Percentiles rank a stretch among this genome's conserved stretches.
phyloP scores from a whole-genome alignment of 2,113 vertebrate genomes.

The Vulpes ferrilata region DNA sequence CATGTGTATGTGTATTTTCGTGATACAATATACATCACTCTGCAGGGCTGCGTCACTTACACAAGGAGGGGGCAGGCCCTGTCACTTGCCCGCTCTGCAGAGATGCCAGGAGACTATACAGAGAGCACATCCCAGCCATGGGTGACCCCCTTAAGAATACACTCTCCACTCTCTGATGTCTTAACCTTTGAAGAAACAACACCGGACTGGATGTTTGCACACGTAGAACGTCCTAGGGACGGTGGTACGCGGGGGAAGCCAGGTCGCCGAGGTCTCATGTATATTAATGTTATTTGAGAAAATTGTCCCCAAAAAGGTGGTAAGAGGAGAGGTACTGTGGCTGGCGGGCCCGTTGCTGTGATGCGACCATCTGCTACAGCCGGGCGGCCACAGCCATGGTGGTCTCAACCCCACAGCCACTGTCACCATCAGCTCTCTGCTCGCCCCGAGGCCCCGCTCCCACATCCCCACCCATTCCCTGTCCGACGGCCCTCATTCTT shows the following conservation, averaged over 20 bases:
- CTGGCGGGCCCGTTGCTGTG: not conserved
- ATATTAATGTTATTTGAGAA: not conserved
- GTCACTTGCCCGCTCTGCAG: not conserved
- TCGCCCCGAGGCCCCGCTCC: not conserved
- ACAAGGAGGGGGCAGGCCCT: not conserved
- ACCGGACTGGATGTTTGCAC: not conserved
- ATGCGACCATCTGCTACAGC: not conserved
- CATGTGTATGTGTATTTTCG: not conserved
- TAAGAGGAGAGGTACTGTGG: not conserved
- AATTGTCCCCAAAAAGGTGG: not conserved
- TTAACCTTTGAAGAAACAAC: not conserved
- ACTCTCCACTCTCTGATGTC: not conserved
- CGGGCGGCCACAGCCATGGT: not conserved
- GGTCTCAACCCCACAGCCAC: not conserved
- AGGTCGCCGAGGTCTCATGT: not conserved
- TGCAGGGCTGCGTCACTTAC: not conserved
- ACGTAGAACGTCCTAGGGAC: not conserved
- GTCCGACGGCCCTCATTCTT: not conserved
- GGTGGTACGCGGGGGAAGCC: not conserved
- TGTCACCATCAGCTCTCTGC: not conserved
- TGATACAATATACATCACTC: not conserved
- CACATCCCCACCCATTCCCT: accelerated
- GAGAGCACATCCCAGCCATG: not conserved
- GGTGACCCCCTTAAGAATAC: not conserved
- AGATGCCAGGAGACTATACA: too few relatives aligned